Evolutionary conservation across 2,888 invertebrate genomes (phyloP).

Genomic region (Carcina quercana): DNA sequence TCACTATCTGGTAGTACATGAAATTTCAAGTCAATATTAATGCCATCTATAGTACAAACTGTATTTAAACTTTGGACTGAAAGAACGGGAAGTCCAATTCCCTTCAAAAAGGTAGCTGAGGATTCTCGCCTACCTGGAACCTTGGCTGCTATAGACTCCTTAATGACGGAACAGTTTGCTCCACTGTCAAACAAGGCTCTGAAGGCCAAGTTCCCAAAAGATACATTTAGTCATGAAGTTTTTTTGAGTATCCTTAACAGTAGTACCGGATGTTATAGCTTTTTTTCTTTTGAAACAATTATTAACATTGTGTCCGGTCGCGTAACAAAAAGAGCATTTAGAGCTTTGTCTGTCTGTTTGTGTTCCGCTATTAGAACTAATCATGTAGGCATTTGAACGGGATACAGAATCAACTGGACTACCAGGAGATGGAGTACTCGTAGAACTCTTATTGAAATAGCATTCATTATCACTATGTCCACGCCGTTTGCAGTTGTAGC

Average conservation of each 20-base stretch:
- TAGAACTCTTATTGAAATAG: slow-evolving; percentile 3
- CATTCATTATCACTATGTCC: slow-evolving; percentile 14
- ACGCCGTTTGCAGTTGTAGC: slow-evolving; percentile 16
- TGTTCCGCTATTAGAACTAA: too few species aligned
- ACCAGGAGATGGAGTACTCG: background rate
- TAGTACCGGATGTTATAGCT: slow-evolving; percentile 20
- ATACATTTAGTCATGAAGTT: slow-evolving; percentile 10
- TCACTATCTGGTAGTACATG: slow-evolving; percentile 17
- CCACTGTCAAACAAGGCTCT: slow-evolving; percentile 25
- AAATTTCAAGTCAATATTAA: slow-evolving; percentile 19
- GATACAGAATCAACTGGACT: too few species aligned
- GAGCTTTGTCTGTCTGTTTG: slow-evolving; percentile 5
- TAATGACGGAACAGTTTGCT: slow-evolving; percentile 24
- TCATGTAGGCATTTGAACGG: too few species aligned
- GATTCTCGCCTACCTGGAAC: slow-evolving; percentile 19
- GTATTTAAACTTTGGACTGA: slow-evolving; percentile 10
- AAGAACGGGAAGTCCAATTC: slow-evolving; percentile 18
- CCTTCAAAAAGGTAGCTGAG: slow-evolving; percentile 16
- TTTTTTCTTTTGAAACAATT: slow-evolving; percentile 20
- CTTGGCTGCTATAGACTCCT: slow-evolving; percentile 19
- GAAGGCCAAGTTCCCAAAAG: slow-evolving; percentile 9
- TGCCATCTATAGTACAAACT: slow-evolving; percentile 14
- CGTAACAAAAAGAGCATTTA: slow-evolving; percentile 19
- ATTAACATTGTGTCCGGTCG: slow-evolving; percentile 20
- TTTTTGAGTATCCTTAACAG: slow-evolving; percentile 11